A percentile compares a stretch with the other conserved stretches of the same genome.
Evolutionary conservation across 2,797 vertebrate genomes (phyloP).

Genomic region (Discoglossus pictus): DNA sequence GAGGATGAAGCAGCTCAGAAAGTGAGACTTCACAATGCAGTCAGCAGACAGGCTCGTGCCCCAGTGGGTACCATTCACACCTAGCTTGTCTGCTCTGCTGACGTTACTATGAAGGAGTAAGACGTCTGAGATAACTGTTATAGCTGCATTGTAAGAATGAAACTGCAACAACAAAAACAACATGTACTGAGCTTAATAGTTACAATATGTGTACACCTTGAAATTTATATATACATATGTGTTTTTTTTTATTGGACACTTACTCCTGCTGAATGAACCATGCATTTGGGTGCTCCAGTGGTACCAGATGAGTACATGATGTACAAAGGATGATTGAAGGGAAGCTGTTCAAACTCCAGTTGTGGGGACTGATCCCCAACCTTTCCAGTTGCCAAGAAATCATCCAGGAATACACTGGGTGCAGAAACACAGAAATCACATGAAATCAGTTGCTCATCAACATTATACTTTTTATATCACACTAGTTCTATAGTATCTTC

Average conservation of each 20-base stretch:
- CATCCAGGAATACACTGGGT: slow-evolving; percentile 85
- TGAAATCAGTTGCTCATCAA: too few species aligned
- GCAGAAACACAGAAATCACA: background rate
- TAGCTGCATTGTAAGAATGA: slow-evolving; percentile 20
- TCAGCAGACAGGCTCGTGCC: slow-evolving; percentile 41
- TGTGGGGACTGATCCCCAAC: slow-evolving; percentile 85
- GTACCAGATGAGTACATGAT: slow-evolving; percentile 97
- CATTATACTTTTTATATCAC: too few species aligned
- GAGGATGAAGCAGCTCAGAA: slow-evolving; percentile 29
- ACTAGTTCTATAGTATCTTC: too few species aligned
- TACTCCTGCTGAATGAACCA: slow-evolving; percentile 97
- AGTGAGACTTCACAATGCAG: slow-evolving; percentile 44
- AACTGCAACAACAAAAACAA: slow-evolving; percentile 3
- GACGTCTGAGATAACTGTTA: slow-evolving; percentile 6
- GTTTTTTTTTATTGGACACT: slow-evolving; percentile 58
- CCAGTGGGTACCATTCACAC: slow-evolving; percentile 19
- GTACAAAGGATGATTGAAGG: slow-evolving; percentile 89
- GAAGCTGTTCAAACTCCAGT: slow-evolving; percentile 95
- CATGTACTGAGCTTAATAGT: background rate
- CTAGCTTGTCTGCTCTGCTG: slow-evolving; percentile 37
- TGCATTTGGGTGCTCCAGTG: slow-evolving; percentile 94
- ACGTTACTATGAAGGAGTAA: slow-evolving; percentile 33
- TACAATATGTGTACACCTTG: too few species aligned
- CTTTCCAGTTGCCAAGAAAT: slow-evolving; percentile 81
- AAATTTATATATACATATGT: too few species aligned